Base-by-base conservation (phyloP, 2,888 invertebrate genomes). In the Zaprionus lineosus region DNA sequence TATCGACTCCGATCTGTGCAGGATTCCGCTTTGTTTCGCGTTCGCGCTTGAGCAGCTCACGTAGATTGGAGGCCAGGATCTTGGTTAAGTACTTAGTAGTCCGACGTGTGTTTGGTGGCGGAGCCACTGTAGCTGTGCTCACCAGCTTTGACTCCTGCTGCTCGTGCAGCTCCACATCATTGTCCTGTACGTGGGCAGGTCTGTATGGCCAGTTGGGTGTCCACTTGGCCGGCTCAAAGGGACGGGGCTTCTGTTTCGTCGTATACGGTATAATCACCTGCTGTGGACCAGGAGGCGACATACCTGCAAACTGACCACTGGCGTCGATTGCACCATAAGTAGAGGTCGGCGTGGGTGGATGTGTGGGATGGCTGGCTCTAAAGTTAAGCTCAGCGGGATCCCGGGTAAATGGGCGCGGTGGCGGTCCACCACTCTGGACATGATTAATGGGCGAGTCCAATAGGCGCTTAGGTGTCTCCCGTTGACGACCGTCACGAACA, bases 261-360 rank as follows among this genome's bases (percentile, higher is more conserved):
- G 94, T 94, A 75, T 96, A 96, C 0, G 96, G 96, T 57, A 96
- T 94, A 48, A 96, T 94, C 47, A 96, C 94, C 90, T 96, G 96
- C 4, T 96, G 95, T 0, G 87, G 79, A 1, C 79, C 69, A 0
- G 76, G 70, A 0, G 89, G 89, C 2, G 86, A 74, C 76, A 89
- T 89, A 2, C 89, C 71, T 43, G 88, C 84, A 72, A 67, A 83
- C 64, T 89, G 88, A 0, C 88, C 88, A 34, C 89, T 89, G 6
- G 89, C 89, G 69, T 90, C 89, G 19, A 89, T 66, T 7, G 89
- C 85, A 46, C 90, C 84, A 47, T 87, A 89, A 0, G 87, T 89
- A 4, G 89, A 89, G 0, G 89, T 88, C n/a, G 89, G 87, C 4
- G 87, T 87, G 0, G 89, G 84, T 36, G 82, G 68, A 8, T 59